These are phyloP conservation scores for Rhimphoctona megacephalus DNA, from an alignment of 2,888 invertebrate genomes.

Conservation along the genomic window DNA sequence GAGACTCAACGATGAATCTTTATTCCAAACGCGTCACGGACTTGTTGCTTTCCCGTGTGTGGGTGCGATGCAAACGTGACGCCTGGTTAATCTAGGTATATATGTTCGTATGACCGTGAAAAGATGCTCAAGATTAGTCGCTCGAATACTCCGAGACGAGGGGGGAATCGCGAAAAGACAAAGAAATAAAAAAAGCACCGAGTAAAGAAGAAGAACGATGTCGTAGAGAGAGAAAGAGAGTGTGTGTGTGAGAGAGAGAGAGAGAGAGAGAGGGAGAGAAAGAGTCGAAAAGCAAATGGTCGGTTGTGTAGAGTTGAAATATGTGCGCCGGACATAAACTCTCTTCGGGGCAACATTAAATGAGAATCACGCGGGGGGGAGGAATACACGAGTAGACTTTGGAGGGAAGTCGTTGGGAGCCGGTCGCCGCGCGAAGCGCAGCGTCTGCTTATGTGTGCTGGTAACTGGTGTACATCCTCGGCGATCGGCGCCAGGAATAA, in stretches of 20 bases:
- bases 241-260: not conserved
- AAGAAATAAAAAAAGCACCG: not conserved
- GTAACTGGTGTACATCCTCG: constrained; percentile 50
- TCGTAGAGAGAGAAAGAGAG: not conserved
- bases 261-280: not conserved
- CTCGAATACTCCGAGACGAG: constrained; percentile 8
- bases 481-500: constrained; percentile 62
- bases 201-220: constrained; percentile 18
- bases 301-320: constrained; percentile 44
- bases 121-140: constrained; percentile 40
- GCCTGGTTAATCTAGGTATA: constrained; percentile 25
- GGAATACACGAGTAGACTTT: constrained; percentile 23
- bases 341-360: constrained; percentile 47
- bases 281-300: constrained; percentile 1
- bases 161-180: not conserved
- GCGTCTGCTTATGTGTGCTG: constrained; percentile 19
- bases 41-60: constrained; percentile 14
- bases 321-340: constrained; percentile 55
- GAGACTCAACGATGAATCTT: constrained; percentile 35
- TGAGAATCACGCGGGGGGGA: constrained; percentile 44
- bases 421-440: not conserved
- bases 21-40: constrained; percentile 58
- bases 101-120: constrained; percentile 28
- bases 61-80: constrained; percentile 43
- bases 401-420: constrained; percentile 43